phyloP scores from a whole-genome alignment of 2,113 vertebrate species.

The Toxostoma redivivum region DNA sequence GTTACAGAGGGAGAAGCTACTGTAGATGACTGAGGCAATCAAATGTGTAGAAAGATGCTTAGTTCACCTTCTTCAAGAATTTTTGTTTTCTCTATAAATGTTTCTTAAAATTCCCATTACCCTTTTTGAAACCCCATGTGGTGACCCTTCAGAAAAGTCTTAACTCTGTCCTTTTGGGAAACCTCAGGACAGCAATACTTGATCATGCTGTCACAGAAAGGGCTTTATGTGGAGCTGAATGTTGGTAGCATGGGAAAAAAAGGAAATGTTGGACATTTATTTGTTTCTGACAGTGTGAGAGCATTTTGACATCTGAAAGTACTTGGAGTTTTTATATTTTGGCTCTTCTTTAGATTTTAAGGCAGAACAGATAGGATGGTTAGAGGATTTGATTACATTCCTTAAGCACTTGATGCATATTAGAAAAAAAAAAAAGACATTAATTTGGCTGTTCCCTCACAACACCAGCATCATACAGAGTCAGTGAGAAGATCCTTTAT shows the following conservation, averaged over 20 bases:
- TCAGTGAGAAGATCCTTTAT: background rate
- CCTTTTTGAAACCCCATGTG: background rate
- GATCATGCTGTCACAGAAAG: background rate
- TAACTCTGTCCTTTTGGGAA: background rate
- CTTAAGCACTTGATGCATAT: background rate
- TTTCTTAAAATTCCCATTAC: background rate
- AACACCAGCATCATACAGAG: background rate
- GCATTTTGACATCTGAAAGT: background rate
- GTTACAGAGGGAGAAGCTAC: background rate
- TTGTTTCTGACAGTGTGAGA: background rate
- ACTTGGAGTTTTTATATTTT: background rate
- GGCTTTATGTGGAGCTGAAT: background rate
- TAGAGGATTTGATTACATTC: background rate
- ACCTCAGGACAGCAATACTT: background rate
- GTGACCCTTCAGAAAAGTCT: background rate
- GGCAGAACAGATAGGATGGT: background rate
- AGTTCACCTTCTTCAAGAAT: background rate
- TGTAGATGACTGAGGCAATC: background rate
- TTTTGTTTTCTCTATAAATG: background rate
- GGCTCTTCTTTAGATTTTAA: background rate
- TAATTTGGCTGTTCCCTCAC: background rate
- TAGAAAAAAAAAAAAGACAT: background rate
- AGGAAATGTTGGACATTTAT: background rate
- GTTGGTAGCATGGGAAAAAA: background rate
- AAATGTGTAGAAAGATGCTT: background rate